A percentile compares a stretch with the other conserved stretches of the same genome.
phyloP scores from a whole-genome alignment of 2,113 vertebrate species.

The Lasiurus cinereus region DNA sequence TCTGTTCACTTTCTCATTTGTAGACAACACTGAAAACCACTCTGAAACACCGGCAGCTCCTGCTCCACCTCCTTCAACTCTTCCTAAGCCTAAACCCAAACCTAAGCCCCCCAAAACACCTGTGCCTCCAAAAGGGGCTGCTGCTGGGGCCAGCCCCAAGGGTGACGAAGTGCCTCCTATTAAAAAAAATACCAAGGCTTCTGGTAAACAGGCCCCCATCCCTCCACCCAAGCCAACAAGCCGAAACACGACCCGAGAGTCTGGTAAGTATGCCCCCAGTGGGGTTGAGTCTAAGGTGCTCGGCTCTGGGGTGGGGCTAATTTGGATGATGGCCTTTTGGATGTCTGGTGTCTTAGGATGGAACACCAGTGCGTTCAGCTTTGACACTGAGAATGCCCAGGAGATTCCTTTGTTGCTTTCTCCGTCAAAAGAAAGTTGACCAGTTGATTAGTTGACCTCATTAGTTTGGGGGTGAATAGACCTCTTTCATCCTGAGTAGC shows the following conservation, averaged over 20 bases:
- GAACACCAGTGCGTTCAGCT: background rate
- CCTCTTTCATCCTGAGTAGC: background rate
- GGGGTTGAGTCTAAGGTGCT: background rate
- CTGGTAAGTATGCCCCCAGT: constrained; percentile 86
- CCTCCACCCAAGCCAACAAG: constrained; percentile 92
- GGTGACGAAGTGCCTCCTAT: constrained; percentile 89
- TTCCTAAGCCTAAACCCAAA: constrained; percentile 87
- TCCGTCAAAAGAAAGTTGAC: background rate
- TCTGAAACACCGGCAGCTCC: constrained; percentile 87
- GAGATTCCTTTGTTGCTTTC: background rate
- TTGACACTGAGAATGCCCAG: background rate
- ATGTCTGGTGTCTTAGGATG: background rate
- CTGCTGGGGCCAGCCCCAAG: constrained; percentile 88
- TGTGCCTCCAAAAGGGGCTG: constrained; percentile 89
- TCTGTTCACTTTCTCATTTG: constrained; percentile 91
- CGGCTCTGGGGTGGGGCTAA: background rate
- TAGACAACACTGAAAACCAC: constrained; percentile 91
- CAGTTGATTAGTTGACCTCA: background rate
- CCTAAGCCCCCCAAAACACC: constrained; percentile 91
- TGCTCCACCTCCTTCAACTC: constrained; percentile 84
- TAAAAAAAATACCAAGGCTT: constrained; percentile 93
- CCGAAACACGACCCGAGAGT: constrained; percentile 86
- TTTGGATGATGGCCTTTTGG: background rate
- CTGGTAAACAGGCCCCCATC: constrained; percentile 91
- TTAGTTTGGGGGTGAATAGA: background rate